These are phyloP conservation scores for Grantiella picta DNA, from an alignment of 2,113 vertebrate species.

Conservation along the genomic window DNA sequence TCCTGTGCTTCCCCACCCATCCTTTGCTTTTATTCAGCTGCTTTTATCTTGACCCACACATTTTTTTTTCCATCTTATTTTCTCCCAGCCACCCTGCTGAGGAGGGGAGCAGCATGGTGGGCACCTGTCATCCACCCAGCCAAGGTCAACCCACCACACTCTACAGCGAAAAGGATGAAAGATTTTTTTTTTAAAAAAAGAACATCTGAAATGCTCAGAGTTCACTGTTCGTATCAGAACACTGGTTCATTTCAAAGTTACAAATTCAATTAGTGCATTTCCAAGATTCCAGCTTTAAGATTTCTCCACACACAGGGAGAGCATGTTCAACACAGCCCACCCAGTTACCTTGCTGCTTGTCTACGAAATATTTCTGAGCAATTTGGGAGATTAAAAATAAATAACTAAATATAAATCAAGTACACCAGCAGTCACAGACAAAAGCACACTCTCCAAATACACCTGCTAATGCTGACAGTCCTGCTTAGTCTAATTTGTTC, in stretches of 20 bases:
- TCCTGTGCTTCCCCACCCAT: not conserved
- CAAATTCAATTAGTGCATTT: not conserved
- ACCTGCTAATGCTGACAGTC: not conserved
- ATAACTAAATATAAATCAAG: not conserved
- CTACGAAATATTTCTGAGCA: not conserved
- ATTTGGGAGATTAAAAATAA: not conserved
- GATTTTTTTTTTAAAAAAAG: not conserved
- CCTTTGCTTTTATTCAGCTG: not conserved
- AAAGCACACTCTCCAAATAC: not conserved
- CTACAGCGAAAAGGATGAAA: not conserved
- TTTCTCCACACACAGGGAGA: not conserved
- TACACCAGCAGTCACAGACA: not conserved
- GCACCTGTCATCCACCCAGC: not conserved
- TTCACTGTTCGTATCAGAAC: not conserved
- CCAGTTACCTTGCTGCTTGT: not conserved
- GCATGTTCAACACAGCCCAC: not conserved
- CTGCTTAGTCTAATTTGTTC: not conserved
- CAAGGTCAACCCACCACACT: not conserved
- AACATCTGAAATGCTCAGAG: not conserved
- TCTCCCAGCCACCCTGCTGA: not conserved
- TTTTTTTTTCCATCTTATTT: not conserved
- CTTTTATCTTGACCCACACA: not conserved
- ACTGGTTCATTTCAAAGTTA: not conserved
- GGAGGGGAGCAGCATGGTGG: not conserved
- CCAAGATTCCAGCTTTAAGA: not conserved